Evolutionary conservation across 2,113 vertebrate species (phyloP).

Genomic region (Lophotis ruficrista): DNA sequence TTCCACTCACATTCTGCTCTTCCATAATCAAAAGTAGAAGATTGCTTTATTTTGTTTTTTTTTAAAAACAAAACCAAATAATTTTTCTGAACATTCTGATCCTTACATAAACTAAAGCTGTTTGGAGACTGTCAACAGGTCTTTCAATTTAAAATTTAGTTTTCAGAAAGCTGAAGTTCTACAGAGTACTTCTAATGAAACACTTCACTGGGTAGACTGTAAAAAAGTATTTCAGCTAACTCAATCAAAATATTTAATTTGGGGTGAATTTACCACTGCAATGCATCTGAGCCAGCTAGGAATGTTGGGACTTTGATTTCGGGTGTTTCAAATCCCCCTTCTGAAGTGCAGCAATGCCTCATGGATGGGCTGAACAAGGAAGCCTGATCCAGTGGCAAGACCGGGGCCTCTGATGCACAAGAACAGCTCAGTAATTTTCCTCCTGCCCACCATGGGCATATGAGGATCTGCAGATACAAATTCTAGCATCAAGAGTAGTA

Average conservation of each 20-base stretch:
- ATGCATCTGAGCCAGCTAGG: not conserved
- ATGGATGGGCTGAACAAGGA: not conserved
- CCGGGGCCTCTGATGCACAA: not conserved
- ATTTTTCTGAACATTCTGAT: not conserved
- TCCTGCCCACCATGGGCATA: not conserved
- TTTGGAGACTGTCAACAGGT: not conserved
- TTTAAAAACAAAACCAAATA: not conserved
- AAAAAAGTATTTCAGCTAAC: not conserved
- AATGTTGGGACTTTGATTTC: not conserved
- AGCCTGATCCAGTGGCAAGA: not conserved
- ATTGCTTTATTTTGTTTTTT: not conserved
- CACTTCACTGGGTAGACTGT: not conserved
- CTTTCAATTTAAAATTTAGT: not conserved
- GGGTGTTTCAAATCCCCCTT: not conserved
- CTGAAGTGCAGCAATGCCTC: not conserved
- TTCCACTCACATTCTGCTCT: not conserved
- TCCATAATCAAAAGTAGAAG: not conserved
- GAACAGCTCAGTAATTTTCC: not conserved
- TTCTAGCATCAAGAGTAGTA: not conserved
- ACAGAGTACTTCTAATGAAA: not conserved
- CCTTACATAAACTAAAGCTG: not conserved
- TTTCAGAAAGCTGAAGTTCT: not conserved
- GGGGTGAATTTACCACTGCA: not conserved
- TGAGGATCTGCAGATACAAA: fast-evolving
- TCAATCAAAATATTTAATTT: not conserved